Percentiles rank a stretch among this genome's conserved stretches.
Evolutionary conservation across 2,113 vertebrate genomes (phyloP).

Genomic region (Hypomesus transpacificus): DNA sequence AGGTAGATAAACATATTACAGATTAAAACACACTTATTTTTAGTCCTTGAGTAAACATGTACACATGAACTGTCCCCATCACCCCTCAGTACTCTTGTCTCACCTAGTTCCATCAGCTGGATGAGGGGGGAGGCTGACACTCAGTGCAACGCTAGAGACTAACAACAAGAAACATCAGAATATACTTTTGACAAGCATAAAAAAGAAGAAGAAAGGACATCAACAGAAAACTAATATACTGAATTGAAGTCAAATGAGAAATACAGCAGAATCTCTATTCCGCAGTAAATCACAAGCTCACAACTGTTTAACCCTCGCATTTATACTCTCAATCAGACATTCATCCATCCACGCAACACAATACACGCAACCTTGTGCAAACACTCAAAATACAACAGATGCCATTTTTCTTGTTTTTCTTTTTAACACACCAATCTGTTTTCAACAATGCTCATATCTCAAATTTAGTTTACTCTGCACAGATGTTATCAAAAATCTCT

Average conservation of each 20-base stretch:
- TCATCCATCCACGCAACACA: slow-evolving; percentile 63
- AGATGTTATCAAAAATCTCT: slow-evolving; percentile 73
- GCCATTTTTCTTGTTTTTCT: slow-evolving; percentile 49
- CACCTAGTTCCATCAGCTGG: slow-evolving; percentile 78
- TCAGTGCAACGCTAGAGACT: slow-evolving; percentile 98
- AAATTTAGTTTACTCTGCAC: slow-evolving; percentile 63
- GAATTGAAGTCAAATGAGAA: slow-evolving; percentile 53
- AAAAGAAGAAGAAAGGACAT: slow-evolving; percentile 44
- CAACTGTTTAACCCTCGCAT: slow-evolving; percentile 26
- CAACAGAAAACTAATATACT: slow-evolving; percentile 68
- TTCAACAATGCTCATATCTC: slow-evolving; percentile 51
- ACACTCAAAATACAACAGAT: slow-evolving; percentile 70
- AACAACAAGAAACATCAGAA: slow-evolving; percentile 76
- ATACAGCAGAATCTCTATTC: slow-evolving; percentile 38
- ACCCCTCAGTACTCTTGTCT: slow-evolving; percentile 79
- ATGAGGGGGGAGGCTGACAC: slow-evolving; percentile 85
- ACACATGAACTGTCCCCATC: slow-evolving; percentile 88
- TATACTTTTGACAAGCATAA: slow-evolving; percentile 73
- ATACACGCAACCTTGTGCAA: slow-evolving; percentile 75
- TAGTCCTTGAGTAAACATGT: slow-evolving; percentile 99
- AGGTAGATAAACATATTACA: slow-evolving; percentile 94
- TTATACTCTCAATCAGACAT: slow-evolving; percentile 40
- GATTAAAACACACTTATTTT: slow-evolving; percentile 79
- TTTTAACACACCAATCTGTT: slow-evolving; percentile 47
- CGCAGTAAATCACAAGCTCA: slow-evolving; percentile 60